Conservation (phyloP, 2,113 vertebrate genomes). For the Ascaphus truei region DNA sequence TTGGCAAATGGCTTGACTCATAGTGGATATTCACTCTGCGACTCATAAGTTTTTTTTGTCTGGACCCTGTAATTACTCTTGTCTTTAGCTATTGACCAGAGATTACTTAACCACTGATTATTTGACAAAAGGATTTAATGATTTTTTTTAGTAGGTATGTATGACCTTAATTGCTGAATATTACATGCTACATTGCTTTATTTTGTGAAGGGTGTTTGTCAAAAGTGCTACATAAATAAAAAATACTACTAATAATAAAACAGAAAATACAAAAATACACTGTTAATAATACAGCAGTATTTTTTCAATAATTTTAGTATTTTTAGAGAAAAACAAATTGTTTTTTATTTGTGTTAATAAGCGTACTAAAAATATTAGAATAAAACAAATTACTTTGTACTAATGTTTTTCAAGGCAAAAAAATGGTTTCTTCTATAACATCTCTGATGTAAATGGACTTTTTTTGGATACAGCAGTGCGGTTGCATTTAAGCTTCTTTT, state of each 20-base stretch:
- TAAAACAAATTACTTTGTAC: slow-evolving; percentile 41
- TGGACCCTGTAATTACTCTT: slow-evolving; percentile 4
- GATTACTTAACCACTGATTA: slow-evolving; percentile 6
- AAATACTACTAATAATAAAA: too few relatives aligned
- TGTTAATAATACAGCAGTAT: too few relatives aligned
- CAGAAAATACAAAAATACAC: too few relatives aligned
- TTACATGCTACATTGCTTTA: not conserved
- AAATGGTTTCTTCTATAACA: slow-evolving; percentile 37
- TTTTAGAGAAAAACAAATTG: too few relatives aligned
- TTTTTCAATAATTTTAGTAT: too few relatives aligned
- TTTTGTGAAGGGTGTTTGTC: not conserved
- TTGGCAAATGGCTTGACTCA: too few relatives aligned
- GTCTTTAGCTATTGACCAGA: not conserved
- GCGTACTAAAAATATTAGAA: too few relatives aligned
- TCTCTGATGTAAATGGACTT: slow-evolving; percentile 32
- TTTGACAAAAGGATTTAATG: not conserved
- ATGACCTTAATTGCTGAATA: slow-evolving; percentile 2
- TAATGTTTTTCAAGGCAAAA: slow-evolving; percentile 26
- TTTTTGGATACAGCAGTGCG: slow-evolving; percentile 11
- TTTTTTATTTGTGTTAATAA: too few relatives aligned
- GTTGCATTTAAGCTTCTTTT: slow-evolving; percentile 50
- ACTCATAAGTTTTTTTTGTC: too few relatives aligned
- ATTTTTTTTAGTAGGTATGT: not conserved
- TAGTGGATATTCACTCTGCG: too few relatives aligned
- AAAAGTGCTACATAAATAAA: not conserved